Evolutionary conservation across 2,888 invertebrate species (phyloP).

Genomic region (Theodoxus fluviatilis): DNA sequence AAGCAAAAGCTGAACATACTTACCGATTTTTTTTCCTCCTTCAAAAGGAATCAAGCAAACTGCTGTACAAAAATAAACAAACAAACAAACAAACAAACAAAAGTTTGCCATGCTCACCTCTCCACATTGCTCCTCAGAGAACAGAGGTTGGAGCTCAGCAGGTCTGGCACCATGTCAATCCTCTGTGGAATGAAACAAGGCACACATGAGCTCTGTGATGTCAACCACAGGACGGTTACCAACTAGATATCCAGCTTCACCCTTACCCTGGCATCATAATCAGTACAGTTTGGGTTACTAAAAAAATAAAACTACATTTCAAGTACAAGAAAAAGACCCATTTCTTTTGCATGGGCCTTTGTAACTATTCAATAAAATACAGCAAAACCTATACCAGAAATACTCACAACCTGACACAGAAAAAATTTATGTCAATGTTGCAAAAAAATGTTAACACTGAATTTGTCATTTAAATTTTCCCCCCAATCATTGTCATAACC

Average conservation of each 20-base stretch:
- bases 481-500: too few species aligned
- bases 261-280: not conserved
- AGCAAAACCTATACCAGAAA: too few species aligned
- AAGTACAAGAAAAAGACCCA: not conserved
- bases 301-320: not conserved
- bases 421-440: too few species aligned
- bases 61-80: slow-evolving; percentile 1
- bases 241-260: not conserved
- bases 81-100: too few species aligned
- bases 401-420: too few species aligned
- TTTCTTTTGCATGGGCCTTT: not conserved
- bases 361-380: not conserved
- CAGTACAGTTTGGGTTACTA: not conserved
- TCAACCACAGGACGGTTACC: not conserved
- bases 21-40: too few species aligned
- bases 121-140: slow-evolving; percentile 90
- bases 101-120: too few species aligned
- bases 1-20: too few species aligned
- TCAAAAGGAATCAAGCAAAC: slow-evolving; percentile 26
- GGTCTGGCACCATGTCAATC: slow-evolving; percentile 73
- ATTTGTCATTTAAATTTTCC: too few species aligned
- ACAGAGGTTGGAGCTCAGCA: slow-evolving; percentile 94
- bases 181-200: slow-evolving; percentile 51
- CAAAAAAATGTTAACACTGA: too few species aligned
- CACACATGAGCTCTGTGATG: not conserved